phyloP scores from a whole-genome alignment of 1,140 invertebrate genomes.

The Asobara japonica region DNA sequence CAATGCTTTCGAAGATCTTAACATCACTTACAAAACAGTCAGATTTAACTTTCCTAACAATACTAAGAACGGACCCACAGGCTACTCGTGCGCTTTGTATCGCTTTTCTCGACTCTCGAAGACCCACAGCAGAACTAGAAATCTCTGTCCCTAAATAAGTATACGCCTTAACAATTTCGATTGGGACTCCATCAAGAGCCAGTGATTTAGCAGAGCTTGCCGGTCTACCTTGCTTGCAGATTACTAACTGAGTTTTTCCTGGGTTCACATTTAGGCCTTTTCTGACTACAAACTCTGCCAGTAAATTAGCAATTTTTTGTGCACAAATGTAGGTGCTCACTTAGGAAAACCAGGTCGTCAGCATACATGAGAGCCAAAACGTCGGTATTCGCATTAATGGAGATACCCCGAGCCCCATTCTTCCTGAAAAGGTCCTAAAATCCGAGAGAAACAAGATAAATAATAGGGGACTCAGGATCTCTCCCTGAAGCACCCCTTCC shows the following conservation, averaged over 20 bases:
- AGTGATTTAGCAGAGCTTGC: background rate
- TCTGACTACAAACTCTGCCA: slow-evolving; percentile 34
- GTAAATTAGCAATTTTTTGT: slow-evolving; percentile 11
- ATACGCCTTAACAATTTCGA: slow-evolving; percentile 15
- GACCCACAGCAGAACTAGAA: background rate
- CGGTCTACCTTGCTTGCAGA: slow-evolving; percentile 38
- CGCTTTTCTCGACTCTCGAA: background rate
- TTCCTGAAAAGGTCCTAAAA: slow-evolving; percentile 28
- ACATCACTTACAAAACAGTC: slow-evolving; percentile 9
- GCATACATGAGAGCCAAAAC: slow-evolving; percentile 31
- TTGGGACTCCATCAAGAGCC: background rate
- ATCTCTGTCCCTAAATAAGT: slow-evolving; percentile 24
- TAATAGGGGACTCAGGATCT: background rate
- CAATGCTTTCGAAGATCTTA: slow-evolving; percentile 6
- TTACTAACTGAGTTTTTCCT: slow-evolving; percentile 42
- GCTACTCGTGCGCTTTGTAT: background rate
- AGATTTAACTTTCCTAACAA: background rate
- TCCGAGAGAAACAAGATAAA: slow-evolving; percentile 40
- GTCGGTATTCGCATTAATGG: slow-evolving; percentile 12
- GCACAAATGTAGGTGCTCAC: slow-evolving; percentile 3
- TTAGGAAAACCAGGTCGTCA: slow-evolving; percentile 30
- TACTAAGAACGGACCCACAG: background rate
- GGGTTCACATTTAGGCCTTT: slow-evolving; percentile 38
- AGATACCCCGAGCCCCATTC: slow-evolving; percentile 8
- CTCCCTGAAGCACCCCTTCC: slow-evolving; percentile 38